phyloP scores from a whole-genome alignment of 2,888 invertebrate genomes.

The Ceriagrion tenellum region DNA sequence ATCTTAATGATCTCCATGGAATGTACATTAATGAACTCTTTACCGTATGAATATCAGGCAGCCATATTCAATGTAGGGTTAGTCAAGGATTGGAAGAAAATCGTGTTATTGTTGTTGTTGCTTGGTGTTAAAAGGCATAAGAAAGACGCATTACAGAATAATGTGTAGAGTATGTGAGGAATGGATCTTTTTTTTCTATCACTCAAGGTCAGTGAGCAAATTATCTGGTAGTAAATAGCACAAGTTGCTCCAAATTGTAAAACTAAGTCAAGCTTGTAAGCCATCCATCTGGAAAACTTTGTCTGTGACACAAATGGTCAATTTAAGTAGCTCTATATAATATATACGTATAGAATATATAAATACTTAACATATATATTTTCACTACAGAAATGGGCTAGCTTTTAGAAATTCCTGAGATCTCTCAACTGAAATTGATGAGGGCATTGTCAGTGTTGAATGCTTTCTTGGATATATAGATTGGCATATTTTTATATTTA shows the following conservation, averaged over 20 bases:
- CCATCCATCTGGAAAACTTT: constrained; percentile 13
- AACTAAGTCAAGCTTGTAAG: neutral
- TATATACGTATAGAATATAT: neutral
- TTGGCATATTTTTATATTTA: constrained; percentile 47
- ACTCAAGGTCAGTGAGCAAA: neutral
- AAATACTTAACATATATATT: neutral
- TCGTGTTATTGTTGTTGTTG: neutral
- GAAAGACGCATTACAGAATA: neutral
- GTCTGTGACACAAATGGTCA: constrained; percentile 29
- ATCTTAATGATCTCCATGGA: neutral
- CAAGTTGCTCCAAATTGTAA: neutral
- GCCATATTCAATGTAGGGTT: neutral
- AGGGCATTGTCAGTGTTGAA: neutral
- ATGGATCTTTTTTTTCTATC: neutral
- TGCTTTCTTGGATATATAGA: neutral
- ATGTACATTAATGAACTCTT: neutral
- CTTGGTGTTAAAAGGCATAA: neutral
- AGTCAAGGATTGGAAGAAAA: neutral
- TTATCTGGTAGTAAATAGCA: neutral
- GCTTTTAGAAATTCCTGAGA: constrained; percentile 20
- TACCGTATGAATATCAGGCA: neutral
- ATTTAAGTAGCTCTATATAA: neutral
- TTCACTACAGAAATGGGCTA: neutral
- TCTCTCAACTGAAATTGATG: neutral
- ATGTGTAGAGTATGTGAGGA: neutral